phyloP scores from a whole-genome alignment of 1,140 invertebrate species.

The Bombyx mori region DNA sequence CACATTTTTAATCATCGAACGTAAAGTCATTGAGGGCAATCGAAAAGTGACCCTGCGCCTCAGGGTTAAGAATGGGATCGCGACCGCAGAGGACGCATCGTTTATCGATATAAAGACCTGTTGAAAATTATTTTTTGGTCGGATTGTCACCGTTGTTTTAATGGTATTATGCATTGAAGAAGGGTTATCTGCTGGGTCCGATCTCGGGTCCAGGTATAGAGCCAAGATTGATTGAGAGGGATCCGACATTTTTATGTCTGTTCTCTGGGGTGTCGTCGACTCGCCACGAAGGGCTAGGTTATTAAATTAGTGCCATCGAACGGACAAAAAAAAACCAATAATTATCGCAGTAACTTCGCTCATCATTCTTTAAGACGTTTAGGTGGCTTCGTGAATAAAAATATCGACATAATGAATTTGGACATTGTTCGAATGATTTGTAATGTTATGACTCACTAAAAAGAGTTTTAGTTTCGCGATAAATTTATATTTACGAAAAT shows the following conservation, averaged over 20 bases:
- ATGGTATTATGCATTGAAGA: conserved; percentile 67
- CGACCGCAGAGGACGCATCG: conserved; percentile 1
- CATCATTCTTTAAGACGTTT: conserved; percentile 19
- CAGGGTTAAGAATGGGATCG: conserved; percentile 18
- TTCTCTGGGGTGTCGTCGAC: conserved; percentile 58
- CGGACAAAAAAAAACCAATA: conserved; percentile 38
- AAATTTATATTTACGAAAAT: neutral
- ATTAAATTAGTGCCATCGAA: conserved; percentile 62
- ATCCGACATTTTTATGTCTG: conserved; percentile 60
- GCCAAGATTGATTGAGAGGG: conserved; percentile 61
- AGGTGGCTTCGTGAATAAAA: conserved; percentile 18
- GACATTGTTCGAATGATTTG: conserved; percentile 7
- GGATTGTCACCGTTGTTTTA: conserved; percentile 70
- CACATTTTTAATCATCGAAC: conserved; percentile 67
- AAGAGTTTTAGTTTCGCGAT: neutral
- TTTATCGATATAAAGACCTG: conserved; percentile 41
- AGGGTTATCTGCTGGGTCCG: conserved; percentile 64
- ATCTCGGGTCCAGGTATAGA: conserved; percentile 54
- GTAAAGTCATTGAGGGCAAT: conserved; percentile 30
- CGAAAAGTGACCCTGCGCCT: conserved; percentile 28
- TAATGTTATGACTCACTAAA: neutral
- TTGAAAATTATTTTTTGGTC: conserved; percentile 64
- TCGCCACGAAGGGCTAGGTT: conserved; percentile 43
- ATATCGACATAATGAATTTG: conserved; percentile 19
- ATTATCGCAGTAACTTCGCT: conserved; percentile 33